Conservation (phyloP, 37 sponge, comb jelly and placozoan species). For the Eunapius fragilis region DNA sequence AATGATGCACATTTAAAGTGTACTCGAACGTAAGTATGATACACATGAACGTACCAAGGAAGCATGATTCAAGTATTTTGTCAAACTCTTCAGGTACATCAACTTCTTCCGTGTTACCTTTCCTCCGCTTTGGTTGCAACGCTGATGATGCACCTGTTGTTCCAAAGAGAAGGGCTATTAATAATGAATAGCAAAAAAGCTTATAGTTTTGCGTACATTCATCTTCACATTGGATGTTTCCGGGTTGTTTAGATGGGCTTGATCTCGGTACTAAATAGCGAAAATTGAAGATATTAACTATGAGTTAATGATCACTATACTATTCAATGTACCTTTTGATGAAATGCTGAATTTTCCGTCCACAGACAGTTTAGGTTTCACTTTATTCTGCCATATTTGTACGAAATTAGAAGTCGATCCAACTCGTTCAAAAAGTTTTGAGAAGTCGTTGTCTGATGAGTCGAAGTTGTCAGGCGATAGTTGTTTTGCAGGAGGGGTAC, state of each 20-base stretch:
- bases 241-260: background rate
- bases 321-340: background rate
- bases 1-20: background rate
- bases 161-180: too few species aligned
- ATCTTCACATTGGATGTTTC: background rate
- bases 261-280: background rate
- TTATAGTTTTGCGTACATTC: too few species aligned
- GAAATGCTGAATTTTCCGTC: background rate
- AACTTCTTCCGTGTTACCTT: background rate
- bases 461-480: background rate
- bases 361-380: background rate
- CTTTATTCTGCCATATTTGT: background rate
- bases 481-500: background rate
- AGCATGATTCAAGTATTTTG: background rate
- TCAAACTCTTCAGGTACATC: background rate
- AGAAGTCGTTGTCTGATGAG: background rate
- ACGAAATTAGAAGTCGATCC: background rate
- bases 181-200: too few species aligned
- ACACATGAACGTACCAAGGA: background rate
- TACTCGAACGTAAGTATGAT: background rate
- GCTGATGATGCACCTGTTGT: background rate
- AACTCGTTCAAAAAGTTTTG: background rate
- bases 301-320: too few species aligned
- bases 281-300: background rate
- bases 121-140: background rate